Evolutionary conservation across 2,113 vertebrate genomes (phyloP).

Genomic region (Channa argus): DNA sequence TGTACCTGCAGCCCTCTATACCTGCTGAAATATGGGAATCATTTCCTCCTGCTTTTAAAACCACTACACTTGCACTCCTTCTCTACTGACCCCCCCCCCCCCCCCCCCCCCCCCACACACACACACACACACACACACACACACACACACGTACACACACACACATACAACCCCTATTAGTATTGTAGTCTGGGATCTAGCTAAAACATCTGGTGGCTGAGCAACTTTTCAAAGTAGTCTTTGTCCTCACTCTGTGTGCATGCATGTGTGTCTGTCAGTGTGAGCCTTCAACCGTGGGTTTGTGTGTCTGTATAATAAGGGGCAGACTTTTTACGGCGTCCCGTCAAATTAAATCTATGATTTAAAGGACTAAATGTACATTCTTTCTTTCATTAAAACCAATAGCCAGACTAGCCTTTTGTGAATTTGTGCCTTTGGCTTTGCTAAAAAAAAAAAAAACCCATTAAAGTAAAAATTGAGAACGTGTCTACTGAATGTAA

Average conservation of each 20-base stretch:
- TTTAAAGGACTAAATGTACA: slow-evolving; percentile 64
- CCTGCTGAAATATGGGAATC: slow-evolving; percentile 14
- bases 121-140: slow-evolving; percentile 16
- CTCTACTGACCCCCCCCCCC: neutral
- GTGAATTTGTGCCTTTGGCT: slow-evolving; percentile 19
- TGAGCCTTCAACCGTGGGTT: slow-evolving; percentile 27
- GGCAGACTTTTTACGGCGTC: slow-evolving; percentile 75
- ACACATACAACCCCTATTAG: slow-evolving; percentile 59
- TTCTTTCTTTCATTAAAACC: slow-evolving; percentile 36
- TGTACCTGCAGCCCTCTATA: slow-evolving; percentile 4
- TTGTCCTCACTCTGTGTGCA: slow-evolving; percentile 69
- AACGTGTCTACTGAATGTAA: slow-evolving; percentile 24
- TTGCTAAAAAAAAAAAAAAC: slow-evolving; percentile 35
- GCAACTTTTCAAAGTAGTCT: slow-evolving; percentile 80
- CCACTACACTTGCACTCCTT: neutral
- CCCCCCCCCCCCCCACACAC: too few species aligned
- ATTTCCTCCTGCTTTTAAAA: slow-evolving; percentile 45
- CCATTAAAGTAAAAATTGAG: slow-evolving; percentile 33
- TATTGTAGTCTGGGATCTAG: slow-evolving; percentile 77
- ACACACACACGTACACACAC: slow-evolving; percentile 40
- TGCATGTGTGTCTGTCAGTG: slow-evolving; percentile 16
- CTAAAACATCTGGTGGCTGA: slow-evolving; percentile 80
- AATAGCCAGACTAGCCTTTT: slow-evolving; percentile 30
- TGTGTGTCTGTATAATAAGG: slow-evolving; percentile 65
- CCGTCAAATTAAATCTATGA: slow-evolving; percentile 76